phyloP scores from a whole-genome alignment of 2,888 invertebrate genomes.

The Allophyes oxyacanthae region DNA sequence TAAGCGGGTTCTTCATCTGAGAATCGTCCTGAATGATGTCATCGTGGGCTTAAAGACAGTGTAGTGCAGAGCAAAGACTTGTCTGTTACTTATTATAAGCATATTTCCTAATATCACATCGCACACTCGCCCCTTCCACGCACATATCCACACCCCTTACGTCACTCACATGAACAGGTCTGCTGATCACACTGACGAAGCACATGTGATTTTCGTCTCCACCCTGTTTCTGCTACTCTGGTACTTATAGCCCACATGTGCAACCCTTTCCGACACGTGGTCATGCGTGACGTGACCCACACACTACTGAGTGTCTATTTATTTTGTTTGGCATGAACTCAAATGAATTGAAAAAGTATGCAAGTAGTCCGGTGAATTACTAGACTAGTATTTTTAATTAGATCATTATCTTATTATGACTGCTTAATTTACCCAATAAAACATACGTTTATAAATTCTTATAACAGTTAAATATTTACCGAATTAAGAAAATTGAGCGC shows the following conservation, averaged over 20 bases:
- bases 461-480: too few species aligned
- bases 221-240: slow-evolving; percentile 73
- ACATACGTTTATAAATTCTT: too few species aligned
- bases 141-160: slow-evolving; percentile 53
- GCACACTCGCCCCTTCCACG: slow-evolving; percentile 45
- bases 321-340: slow-evolving; percentile 3
- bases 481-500: slow-evolving; percentile 3
- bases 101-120: slow-evolving; percentile 5
- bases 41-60: slow-evolving; percentile 32
- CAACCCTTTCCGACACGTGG: slow-evolving; percentile 85
- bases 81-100: slow-evolving; percentile 1
- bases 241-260: slow-evolving; percentile 88
- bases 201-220: slow-evolving; percentile 78
- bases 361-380: too few species aligned
- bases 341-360: slow-evolving; percentile 10
- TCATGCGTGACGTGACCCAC: slow-evolving; percentile 60
- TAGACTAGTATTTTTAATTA: too few species aligned
- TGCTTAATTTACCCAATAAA: too few species aligned
- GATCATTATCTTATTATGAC: too few species aligned
- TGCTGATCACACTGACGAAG: slow-evolving; percentile 61
- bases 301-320: slow-evolving; percentile 45
- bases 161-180: slow-evolving; percentile 53
- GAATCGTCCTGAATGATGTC: slow-evolving; percentile 42
- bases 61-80: slow-evolving; percentile 9
- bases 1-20: too few species aligned